A percentile compares a stretch with the other conserved stretches of the same genome.
Evolutionary conservation across 2,113 vertebrate species (phyloP).

Genomic region (Sialia sialis): DNA sequence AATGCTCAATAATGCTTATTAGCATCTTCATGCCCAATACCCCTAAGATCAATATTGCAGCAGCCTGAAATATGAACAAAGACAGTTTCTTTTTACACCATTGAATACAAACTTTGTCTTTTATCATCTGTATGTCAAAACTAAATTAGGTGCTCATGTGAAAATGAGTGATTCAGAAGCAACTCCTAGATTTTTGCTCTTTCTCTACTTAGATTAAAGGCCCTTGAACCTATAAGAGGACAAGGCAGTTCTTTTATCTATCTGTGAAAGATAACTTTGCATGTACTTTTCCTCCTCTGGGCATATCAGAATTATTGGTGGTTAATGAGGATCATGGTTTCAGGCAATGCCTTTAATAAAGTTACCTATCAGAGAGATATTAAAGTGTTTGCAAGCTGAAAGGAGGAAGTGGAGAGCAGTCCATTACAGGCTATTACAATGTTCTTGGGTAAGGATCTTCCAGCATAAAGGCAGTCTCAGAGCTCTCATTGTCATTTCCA

Average conservation of each 20-base stretch:
- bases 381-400: neutral
- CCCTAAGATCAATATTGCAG: neutral
- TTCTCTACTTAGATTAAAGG: neutral
- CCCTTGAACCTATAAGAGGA: neutral
- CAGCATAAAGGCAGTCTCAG: neutral
- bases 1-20: neutral
- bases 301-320: neutral
- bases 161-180: neutral
- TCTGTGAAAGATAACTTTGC: neutral
- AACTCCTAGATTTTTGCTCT: neutral
- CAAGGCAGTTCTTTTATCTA: neutral
- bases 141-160: neutral
- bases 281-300: neutral
- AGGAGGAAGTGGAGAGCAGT: neutral
- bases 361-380: neutral
- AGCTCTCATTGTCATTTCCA: neutral
- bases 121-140: neutral
- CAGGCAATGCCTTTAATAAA: neutral
- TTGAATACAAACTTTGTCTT: neutral
- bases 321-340: neutral
- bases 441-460: neutral
- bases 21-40: neutral
- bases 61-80: neutral
- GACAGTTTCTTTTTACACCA: neutral
- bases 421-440: neutral